These are phyloP conservation scores for Tauraco hartlaubi DNA, from an alignment of 2,797 vertebrate species.

Conservation along the genomic window DNA sequence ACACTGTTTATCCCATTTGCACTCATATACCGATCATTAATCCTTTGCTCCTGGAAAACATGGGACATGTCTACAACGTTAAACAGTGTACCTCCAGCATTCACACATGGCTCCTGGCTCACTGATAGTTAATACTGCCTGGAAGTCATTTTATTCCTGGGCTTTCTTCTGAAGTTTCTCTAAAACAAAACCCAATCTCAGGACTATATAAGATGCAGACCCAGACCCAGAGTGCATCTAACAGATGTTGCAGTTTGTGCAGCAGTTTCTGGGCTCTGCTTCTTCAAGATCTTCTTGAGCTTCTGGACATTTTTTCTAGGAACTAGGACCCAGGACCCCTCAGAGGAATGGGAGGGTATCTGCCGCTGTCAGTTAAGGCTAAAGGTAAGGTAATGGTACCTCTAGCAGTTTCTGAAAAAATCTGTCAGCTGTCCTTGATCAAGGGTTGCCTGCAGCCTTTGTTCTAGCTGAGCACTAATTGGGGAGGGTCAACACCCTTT, in stretches of 20 bases:
- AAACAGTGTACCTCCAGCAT: neutral
- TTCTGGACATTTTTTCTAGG: neutral
- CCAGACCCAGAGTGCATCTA: neutral
- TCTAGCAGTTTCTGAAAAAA: neutral
- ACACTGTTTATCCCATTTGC: neutral
- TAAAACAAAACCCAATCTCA: neutral
- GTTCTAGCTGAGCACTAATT: neutral
- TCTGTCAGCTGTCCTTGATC: neutral
- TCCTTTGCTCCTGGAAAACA: neutral
- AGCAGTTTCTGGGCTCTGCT: neutral
- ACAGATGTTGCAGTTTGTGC: neutral
- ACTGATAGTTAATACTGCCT: neutral
- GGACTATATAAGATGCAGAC: neutral
- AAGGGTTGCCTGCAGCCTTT: neutral
- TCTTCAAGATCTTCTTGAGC: neutral
- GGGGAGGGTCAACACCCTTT: neutral
- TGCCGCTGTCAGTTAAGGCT: neutral
- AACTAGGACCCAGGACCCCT: neutral
- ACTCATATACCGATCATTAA: neutral
- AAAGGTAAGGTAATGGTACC: neutral
- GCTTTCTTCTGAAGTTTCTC: neutral
- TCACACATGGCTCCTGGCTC: neutral
- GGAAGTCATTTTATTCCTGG: neutral
- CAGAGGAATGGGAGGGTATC: neutral
- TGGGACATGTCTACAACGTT: fast-evolving